Evolutionary conservation across 2,888 invertebrate species (phyloP), one percentile per base, ranked within the genome.

Genomic region (Cantharis nigra): DNA sequence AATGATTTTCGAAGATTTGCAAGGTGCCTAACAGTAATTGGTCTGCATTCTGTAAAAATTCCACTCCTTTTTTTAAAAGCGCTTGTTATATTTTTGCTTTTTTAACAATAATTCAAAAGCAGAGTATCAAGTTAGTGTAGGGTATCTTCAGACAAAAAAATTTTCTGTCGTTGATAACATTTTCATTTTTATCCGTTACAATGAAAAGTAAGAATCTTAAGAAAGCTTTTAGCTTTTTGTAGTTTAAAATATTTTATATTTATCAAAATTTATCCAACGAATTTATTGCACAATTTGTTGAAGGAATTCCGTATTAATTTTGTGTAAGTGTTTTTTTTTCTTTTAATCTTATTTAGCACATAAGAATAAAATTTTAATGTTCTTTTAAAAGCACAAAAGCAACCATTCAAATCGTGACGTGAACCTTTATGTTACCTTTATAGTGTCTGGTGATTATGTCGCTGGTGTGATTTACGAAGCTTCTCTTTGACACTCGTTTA

Each of bases 401-500:
- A 76, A 75, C 73, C 74, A 79, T 81, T 80, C 80, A 80, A 81
- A 76, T 81, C 81, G 81, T 81, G 81, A 81, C 81, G 79, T 77
- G 81, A 80, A 81, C 81, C 80, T 81, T 80, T 81, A 81, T 81
- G 81, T 78, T 78, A 81, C 80, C 77, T 81, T 81, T 81, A 78
- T 76, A 78, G 80, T 76, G 78, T 79, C 80, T 78, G 78, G 79
- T 79, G 80, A 79, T 80, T 79, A 80, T 77, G 80, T 79, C 79
- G 74, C 75, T 71, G 69, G 70, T 77, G 82, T 82, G 82, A 83
- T 82, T 83, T 83, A 83, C 80, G 78, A 79, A 77, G 75, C 79
- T 77, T 78, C 76, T 81, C 79, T 80, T 74, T 81, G 81, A 82
- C 82, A 80, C 82, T 79, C 82, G 83, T 83, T 83, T 82, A 82